phyloP scores from a whole-genome alignment of 2,797 vertebrate genomes.

The Eleutherodactylus coqui region DNA sequence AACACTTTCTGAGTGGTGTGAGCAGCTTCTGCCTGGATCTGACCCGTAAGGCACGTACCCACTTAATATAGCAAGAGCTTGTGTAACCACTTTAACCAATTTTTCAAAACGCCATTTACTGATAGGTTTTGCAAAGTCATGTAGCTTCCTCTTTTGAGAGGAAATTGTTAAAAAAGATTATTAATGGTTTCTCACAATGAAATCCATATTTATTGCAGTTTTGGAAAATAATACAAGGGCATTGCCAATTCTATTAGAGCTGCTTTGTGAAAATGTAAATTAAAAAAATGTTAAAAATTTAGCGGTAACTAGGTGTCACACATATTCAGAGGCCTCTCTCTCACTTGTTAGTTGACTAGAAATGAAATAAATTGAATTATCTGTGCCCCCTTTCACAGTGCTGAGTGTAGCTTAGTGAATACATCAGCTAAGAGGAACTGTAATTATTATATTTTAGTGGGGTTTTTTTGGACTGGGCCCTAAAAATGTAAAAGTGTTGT shows the following conservation, averaged over 20 bases:
- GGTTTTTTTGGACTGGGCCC: not conserved
- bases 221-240: slow-evolving; percentile 51
- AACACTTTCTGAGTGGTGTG: slow-evolving; percentile 59
- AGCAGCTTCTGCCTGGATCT: slow-evolving; percentile 19
- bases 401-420: not conserved
- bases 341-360: not conserved
- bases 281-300: not conserved
- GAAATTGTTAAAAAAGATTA: slow-evolving; percentile 53
- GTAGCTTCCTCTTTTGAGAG: slow-evolving; percentile 18
- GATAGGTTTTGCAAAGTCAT: slow-evolving; percentile 50
- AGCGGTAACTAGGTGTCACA: slow-evolving; percentile 8
- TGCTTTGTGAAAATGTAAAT: slow-evolving; percentile 13
- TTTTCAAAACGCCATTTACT: slow-evolving; percentile 13
- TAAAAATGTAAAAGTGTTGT: not conserved
- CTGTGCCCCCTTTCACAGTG: not conserved
- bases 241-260: slow-evolving; percentile 40
- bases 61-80: slow-evolving; percentile 4
- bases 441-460: too few relatives aligned
- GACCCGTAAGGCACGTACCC: slow-evolving; percentile 15
- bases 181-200: slow-evolving; percentile 52
- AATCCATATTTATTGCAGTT: slow-evolving; percentile 16
- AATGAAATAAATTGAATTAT: slow-evolving; percentile 13
- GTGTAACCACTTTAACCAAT: slow-evolving; percentile 28
- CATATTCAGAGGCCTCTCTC: not conserved
- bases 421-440: not conserved